These are phyloP conservation scores for Danionella cerebrum DNA, from an alignment of 2,113 vertebrate genomes.

Conservation along the genomic window DNA sequence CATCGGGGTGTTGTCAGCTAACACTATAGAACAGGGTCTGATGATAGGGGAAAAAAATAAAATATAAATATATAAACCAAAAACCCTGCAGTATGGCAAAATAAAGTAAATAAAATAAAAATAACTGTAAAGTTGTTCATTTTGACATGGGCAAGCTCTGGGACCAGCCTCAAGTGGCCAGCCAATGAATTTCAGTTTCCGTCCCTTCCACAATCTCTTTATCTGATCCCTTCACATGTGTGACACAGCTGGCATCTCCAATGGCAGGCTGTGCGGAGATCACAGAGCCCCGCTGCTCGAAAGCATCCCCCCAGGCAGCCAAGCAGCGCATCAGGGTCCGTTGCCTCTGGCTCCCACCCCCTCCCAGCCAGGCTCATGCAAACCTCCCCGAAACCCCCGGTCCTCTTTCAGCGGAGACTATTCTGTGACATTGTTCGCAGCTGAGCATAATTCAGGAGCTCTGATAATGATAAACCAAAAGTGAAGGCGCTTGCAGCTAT, in stretches of 20 bases:
- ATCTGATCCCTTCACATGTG: too few species aligned
- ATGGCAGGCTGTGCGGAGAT: slow-evolving; percentile 34
- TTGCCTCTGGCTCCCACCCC: slow-evolving; percentile 1
- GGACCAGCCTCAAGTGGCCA: too few species aligned
- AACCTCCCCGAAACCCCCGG: background rate
- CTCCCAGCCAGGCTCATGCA: background rate
- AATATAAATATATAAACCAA: too few species aligned
- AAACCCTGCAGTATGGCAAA: too few species aligned
- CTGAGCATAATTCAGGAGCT: background rate
- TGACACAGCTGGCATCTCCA: slow-evolving; percentile 37
- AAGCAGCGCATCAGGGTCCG: slow-evolving; percentile 19
- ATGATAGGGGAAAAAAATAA: too few species aligned
- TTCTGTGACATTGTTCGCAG: background rate
- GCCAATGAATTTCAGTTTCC: too few species aligned
- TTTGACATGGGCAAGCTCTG: too few species aligned
- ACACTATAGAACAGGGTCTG: too few species aligned
- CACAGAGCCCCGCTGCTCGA: slow-evolving; percentile 30
- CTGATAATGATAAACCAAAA: slow-evolving; percentile 5
- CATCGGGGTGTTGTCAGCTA: too few species aligned
- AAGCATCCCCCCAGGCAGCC: slow-evolving; percentile 29
- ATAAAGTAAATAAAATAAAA: too few species aligned
- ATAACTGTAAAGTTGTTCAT: too few species aligned
- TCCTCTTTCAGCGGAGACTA: background rate
- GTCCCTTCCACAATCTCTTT: too few species aligned
- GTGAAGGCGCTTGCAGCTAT: background rate